Percentiles rank a stretch among this genome's conserved stretches.
phyloP scores from a whole-genome alignment of 2,888 invertebrate genomes.

The Peribatodes rhomboidaria region DNA sequence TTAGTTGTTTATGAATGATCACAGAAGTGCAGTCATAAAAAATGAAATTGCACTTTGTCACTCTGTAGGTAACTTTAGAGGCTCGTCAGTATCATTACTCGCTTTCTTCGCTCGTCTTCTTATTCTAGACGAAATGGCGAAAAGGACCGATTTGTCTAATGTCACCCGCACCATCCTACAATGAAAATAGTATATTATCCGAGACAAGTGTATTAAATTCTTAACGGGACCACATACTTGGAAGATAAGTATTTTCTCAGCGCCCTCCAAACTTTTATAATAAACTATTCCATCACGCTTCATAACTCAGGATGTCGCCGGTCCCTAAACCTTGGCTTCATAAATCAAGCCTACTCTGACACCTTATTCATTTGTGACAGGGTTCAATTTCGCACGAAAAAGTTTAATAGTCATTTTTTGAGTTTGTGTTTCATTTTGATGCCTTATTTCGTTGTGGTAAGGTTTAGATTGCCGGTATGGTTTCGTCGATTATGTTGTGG shows the following conservation, averaged over 20 bases:
- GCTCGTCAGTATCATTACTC: too few relatives aligned
- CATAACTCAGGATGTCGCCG: slow-evolving; percentile 25
- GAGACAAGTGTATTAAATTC: slow-evolving; percentile 8
- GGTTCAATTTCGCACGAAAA: slow-evolving; percentile 7
- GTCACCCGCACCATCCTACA: not conserved
- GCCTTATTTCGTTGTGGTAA: slow-evolving; percentile 3
- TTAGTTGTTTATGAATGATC: too few relatives aligned
- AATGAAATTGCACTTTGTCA: too few relatives aligned
- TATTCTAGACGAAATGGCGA: too few relatives aligned
- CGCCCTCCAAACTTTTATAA: slow-evolving; percentile 22
- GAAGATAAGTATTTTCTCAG: slow-evolving; percentile 15
- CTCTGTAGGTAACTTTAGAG: too few relatives aligned
- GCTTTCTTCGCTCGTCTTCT: too few relatives aligned
- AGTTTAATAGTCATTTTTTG: not conserved
- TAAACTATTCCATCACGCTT: slow-evolving; percentile 28
- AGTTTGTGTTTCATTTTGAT: not conserved
- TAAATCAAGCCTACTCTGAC: slow-evolving; percentile 16
- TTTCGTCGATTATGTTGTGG: slow-evolving; percentile 1
- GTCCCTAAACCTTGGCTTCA: slow-evolving; percentile 13
- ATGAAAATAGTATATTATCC: too few relatives aligned
- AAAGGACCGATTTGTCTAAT: too few relatives aligned
- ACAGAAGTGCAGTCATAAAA: too few relatives aligned
- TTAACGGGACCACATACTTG: slow-evolving; percentile 14
- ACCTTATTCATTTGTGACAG: slow-evolving; percentile 20
- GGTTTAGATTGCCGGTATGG: not conserved